phyloP scores from a whole-genome alignment of 1,140 invertebrate species.

The Drosophila parvula region DNA sequence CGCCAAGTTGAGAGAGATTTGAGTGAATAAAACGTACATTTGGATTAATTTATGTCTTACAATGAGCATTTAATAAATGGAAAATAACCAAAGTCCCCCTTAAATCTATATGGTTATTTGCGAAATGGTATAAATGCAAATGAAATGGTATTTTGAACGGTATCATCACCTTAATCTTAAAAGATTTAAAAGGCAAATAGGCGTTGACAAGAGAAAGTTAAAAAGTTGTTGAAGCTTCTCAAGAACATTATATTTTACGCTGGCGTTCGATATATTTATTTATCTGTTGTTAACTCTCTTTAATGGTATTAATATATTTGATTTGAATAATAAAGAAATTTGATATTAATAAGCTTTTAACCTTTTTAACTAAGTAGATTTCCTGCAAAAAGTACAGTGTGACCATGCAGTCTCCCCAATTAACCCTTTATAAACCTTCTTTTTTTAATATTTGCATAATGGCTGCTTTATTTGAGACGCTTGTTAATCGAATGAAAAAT shows the following conservation, averaged over 20 bases:
- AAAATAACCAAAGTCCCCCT: conserved; percentile 2
- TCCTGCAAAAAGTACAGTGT: neutral
- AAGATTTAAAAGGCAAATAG: neutral
- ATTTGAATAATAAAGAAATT: neutral
- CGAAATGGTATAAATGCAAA: neutral
- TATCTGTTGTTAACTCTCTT: no score
- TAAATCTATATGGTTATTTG: neutral
- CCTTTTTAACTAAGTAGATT: neutral
- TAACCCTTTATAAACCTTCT: no score
- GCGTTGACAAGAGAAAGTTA: neutral
- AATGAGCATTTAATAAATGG: conserved; percentile 8
- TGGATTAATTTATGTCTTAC: conserved; percentile 28
- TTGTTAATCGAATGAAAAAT: neutral
- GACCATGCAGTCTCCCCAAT: neutral
- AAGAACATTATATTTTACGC: neutral
- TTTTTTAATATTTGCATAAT: no score
- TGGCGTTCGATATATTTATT: neutral
- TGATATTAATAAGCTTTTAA: neutral
- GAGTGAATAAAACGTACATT: conserved; percentile 34
- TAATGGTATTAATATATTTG: no score
- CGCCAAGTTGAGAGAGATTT: conserved; percentile 18
- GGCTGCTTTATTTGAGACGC: neutral
- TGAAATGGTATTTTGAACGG: neutral
- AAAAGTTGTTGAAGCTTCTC: neutral
- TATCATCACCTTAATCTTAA: neutral